Evolutionary conservation across 2,888 invertebrate species (phyloP).

Genomic region (Euphydryas editha): DNA sequence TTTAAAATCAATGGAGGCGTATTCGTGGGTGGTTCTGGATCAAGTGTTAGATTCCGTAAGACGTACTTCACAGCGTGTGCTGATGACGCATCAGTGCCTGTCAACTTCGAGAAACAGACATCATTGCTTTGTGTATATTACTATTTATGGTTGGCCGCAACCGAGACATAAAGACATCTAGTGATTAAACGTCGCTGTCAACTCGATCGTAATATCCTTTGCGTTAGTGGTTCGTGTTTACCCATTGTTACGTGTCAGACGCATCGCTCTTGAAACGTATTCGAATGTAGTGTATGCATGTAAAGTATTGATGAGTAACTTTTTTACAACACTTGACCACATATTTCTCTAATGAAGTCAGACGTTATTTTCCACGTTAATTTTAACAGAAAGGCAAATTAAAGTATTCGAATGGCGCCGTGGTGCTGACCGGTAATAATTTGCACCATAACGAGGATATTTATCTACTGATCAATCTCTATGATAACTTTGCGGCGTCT

Average conservation of each 20-base stretch:
- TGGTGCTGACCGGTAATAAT: constrained; percentile 47
- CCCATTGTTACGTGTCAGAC: constrained; percentile 39
- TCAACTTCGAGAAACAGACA: constrained; percentile 45
- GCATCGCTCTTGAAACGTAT: constrained; percentile 30
- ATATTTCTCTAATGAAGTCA: constrained; percentile 39
- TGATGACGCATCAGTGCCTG: constrained; percentile 63
- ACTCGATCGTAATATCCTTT: constrained; percentile 38
- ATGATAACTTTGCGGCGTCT: constrained; percentile 66
- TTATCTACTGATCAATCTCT: constrained; percentile 71
- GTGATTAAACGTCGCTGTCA: constrained; percentile 50
- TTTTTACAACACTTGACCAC: constrained; percentile 39
- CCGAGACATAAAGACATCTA: constrained; percentile 43
- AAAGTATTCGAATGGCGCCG: constrained; percentile 27
- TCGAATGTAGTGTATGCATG: constrained; percentile 24
- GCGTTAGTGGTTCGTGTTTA: constrained; percentile 27
- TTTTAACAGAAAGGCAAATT: constrained; percentile 22
- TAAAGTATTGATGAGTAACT: constrained; percentile 47
- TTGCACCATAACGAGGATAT: constrained; percentile 58
- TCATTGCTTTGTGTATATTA: constrained; percentile 49
- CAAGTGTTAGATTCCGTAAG: constrained; percentile 61
- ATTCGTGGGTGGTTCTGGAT: constrained; percentile 56
- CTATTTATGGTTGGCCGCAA: constrained; percentile 67
- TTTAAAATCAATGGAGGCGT: constrained; percentile 54
- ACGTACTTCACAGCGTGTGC: constrained; percentile 52
- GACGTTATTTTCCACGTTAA: constrained; percentile 21